Evolutionary conservation across 2,797 vertebrate genomes (phyloP), one percentile per base, ranked within the genome.

Genomic region (Danionella dracula): DNA sequence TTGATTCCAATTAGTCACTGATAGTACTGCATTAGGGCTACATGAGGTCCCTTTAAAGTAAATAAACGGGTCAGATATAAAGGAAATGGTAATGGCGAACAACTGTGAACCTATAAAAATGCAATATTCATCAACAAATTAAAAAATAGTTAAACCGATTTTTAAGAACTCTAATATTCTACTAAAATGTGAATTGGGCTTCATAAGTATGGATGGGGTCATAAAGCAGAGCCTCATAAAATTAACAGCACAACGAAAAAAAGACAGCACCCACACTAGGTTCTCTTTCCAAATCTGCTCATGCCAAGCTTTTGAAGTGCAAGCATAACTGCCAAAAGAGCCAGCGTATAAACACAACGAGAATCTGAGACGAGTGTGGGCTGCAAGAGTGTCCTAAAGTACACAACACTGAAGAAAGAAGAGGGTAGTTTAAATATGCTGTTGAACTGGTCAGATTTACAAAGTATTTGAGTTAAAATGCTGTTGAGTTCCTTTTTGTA

Each of bases 181-280:
- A n/a, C n/a, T n/a, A n/a, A n/a, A n/a, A n/a, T n/a, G n/a, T n/a
- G n/a, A n/a, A n/a, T n/a, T n/a, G n/a, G n/a, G n/a, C n/a, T n/a
- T n/a, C n/a, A n/a, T n/a, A n/a, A n/a, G n/a, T n/a, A n/a, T 5
- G 9, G 60, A 74, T 53, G 9, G 34, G 55, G 59, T 56, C 27
- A 67, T 51, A 67, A 84, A 70, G 79, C 66, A 46, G 64, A 66
- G 70, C 66, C 73, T 83, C 31, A 49, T 83, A 81, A 84, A 84
- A 82, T 79, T 65, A 79, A 79, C 76, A 72, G 62, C 61, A 72
- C 78, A 76, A 56, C 62, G 46, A n/a, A n/a, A 50, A 19, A 54
- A 31, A 69, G 32, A 37, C 16, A 61, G 45, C 12, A 9, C 50
- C 57, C 37, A 75, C 9, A 8, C 20, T 17, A 46, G 59, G 66